Evolutionary conservation across 2,888 invertebrate genomes (phyloP), one percentile per base, ranked within the genome.

Genomic region (Mechanitis mazaeus): DNA sequence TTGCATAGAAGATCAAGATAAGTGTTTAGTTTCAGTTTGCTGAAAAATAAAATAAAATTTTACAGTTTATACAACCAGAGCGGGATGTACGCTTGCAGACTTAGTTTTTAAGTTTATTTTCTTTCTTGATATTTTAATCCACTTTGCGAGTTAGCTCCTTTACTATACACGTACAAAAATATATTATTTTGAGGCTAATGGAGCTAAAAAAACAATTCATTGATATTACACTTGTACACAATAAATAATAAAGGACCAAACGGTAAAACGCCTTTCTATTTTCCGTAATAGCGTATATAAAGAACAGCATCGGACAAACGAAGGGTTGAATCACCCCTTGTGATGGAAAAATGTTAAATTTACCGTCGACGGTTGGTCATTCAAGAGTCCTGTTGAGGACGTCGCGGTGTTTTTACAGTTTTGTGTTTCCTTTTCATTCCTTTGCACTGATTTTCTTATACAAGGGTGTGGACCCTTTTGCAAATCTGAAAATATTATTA

Each of bases 221-320:
- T 80, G 85, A 83, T 81, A 82, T 81, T 78, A 79, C 80, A 74
- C 71, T 67, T 69, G 64, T 69, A 68, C 71, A 75, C 77, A 75
- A 85, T 87, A 87, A 87, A 88, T 87, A 87, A 85, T 76, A 75
- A 79, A 77, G 72, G 64, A 65, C 70, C 75, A 77, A 85, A 86
- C 87, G 84, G 83, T 81, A 83, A 81, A 82, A 78, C 72, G 78
- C 77, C 77, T 80, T 71, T 72, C 71, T 80, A 77, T 80, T 85
- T 83, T 79, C 78, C 80, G 80, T 84, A 83, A 83, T 79, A 79
- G 76, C 75, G 72, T 74, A 74, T 75, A 74, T 69, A 73, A 71
- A 76, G 75, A 77, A 78, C 78, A 80, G 79, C 82, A 80, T 81
- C 35, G 83, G 80, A 78, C 78, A 75, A 77, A 73, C 75, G 77